Evolutionary conservation across 2,888 invertebrate genomes (phyloP).

Genomic region (Holacanthella duospinosa): DNA sequence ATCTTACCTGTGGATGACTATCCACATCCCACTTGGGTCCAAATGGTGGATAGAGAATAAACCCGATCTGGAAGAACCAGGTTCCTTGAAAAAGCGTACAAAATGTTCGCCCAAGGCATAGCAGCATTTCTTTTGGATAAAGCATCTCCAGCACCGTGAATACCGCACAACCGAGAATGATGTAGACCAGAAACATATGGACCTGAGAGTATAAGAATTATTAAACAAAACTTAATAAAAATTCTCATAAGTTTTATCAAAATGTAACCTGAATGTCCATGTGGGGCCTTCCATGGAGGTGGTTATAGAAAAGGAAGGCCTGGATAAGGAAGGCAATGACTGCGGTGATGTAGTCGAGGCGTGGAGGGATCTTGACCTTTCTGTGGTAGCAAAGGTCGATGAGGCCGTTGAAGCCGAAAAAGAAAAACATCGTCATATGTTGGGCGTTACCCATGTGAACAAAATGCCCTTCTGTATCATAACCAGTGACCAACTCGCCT

Average conservation of each 20-base stretch:
- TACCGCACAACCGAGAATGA: slow-evolving; percentile 40
- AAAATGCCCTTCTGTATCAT: slow-evolving; percentile 40
- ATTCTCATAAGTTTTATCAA: neutral
- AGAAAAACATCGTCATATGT: slow-evolving; percentile 47
- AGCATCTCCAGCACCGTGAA: slow-evolving; percentile 41
- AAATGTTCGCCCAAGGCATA: slow-evolving; percentile 41
- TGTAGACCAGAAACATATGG: slow-evolving; percentile 44
- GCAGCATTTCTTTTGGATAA: slow-evolving; percentile 40
- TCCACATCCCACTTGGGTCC: slow-evolving; percentile 41
- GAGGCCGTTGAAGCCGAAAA: slow-evolving; percentile 44
- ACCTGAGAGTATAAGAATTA: slow-evolving; percentile 36
- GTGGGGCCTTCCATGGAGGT: slow-evolving; percentile 43
- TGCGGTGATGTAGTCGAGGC: slow-evolving; percentile 42
- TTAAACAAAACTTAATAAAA: neutral
- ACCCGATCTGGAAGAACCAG: slow-evolving; percentile 47
- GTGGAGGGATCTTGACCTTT: slow-evolving; percentile 40
- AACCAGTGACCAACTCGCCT: slow-evolving; percentile 41
- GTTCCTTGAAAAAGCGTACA: slow-evolving; percentile 46
- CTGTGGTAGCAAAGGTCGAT: slow-evolving; percentile 42
- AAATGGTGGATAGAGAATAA: slow-evolving; percentile 45
- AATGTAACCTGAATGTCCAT: slow-evolving; percentile 40
- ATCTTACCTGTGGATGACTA: slow-evolving; percentile 39
- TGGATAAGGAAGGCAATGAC: slow-evolving; percentile 44
- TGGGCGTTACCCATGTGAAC: slow-evolving; percentile 40
- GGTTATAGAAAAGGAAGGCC: slow-evolving; percentile 45